phyloP scores from a whole-genome alignment of 2,113 vertebrate genomes.

The Cathartes aura region DNA sequence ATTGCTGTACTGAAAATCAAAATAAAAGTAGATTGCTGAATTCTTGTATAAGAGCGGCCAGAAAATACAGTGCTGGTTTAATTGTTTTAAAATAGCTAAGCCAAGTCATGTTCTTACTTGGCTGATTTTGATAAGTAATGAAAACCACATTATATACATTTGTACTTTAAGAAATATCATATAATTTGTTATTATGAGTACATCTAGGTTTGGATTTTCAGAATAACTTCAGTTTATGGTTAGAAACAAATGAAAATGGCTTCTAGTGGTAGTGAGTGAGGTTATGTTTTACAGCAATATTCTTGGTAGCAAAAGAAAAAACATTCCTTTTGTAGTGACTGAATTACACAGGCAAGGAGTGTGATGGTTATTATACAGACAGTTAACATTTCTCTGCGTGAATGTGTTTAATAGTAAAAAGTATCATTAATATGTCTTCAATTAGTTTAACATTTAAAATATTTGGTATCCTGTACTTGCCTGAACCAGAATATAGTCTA shows the following conservation, averaged over 20 bases:
- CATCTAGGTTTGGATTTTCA: neutral
- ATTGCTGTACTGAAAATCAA: neutral
- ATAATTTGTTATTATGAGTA: neutral
- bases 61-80: neutral
- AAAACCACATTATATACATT: neutral
- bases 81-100: neutral
- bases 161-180: neutral
- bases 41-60: neutral
- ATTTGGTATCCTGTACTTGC: neutral
- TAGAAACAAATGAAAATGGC: neutral
- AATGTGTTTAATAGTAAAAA: neutral
- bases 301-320: neutral
- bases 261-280: neutral
- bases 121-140: neutral
- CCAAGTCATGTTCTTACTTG: neutral
- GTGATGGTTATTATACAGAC: neutral
- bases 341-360: neutral
- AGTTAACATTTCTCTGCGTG: neutral
- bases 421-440: neutral
- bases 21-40: neutral
- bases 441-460: neutral
- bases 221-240: neutral
- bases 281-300: neutral
- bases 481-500: neutral
- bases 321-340: neutral